Evolutionary conservation across 1,140 invertebrate species (phyloP).

Genomic region (Polypedilum vanderplanki): DNA sequence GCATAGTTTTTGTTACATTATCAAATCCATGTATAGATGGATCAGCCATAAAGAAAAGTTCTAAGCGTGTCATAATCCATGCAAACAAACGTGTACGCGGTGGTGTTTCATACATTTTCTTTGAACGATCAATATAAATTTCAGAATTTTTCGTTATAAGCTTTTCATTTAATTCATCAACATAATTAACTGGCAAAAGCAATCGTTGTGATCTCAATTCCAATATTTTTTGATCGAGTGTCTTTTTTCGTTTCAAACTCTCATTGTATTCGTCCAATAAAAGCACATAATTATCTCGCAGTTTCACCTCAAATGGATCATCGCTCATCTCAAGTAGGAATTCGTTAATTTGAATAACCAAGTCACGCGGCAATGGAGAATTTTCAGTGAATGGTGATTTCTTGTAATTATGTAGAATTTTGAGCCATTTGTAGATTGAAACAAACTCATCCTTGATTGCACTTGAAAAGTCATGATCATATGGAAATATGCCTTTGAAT

Average conservation of each 20-base stretch:
- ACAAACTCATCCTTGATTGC: constrained; percentile 89
- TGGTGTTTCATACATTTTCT: constrained; percentile 67
- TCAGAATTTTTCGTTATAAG: constrained; percentile 84
- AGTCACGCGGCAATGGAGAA: constrained; percentile 72
- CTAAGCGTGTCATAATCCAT: constrained; percentile 70
- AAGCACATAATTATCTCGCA: constrained; percentile 92
- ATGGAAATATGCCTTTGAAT: constrained; percentile 74
- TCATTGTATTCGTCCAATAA: constrained; percentile 95
- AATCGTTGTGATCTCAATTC: constrained; percentile 73
- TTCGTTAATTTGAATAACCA: constrained; percentile 80
- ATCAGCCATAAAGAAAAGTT: constrained; percentile 82
- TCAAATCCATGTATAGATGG: constrained; percentile 75
- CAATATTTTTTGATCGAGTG: constrained; percentile 69
- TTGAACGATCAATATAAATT: constrained; percentile 89
- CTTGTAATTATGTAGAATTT: constrained; percentile 64
- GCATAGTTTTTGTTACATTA: constrained; percentile 64
- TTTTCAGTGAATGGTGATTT: constrained; percentile 59
- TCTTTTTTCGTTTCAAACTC: constrained; percentile 81
- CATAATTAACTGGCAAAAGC: constrained; percentile 73
- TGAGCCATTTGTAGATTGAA: constrained; percentile 89
- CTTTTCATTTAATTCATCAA: constrained; percentile 82
- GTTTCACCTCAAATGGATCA: constrained; percentile 95
- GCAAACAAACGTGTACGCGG: constrained; percentile 70
- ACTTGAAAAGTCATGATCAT: constrained; percentile 88
- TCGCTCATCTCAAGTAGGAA: constrained; percentile 88